Conservation (phyloP, 2,113 vertebrate species). For the Conger conger region DNA sequence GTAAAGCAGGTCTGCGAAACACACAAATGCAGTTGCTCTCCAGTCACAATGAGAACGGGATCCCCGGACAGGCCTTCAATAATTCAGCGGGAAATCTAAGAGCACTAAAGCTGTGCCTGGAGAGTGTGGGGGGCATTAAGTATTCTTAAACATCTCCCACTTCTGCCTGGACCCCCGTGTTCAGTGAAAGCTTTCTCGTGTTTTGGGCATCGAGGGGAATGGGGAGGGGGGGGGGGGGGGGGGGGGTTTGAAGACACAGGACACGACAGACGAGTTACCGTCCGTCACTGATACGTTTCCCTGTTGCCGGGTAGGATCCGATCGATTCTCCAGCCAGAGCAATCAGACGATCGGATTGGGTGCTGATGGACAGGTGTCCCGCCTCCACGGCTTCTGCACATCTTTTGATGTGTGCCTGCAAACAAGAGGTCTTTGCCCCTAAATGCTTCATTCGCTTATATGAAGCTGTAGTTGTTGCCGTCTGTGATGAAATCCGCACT, state of each 20-base stretch:
- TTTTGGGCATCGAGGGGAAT: conserved; percentile 95
- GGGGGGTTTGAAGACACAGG: no score
- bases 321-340: conserved; percentile 99
- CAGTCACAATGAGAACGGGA: background rate
- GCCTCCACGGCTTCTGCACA: conserved; percentile 95
- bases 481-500: no score
- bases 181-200: conserved; percentile 82
- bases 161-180: background rate
- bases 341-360: conserved; percentile 99
- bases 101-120: background rate
- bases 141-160: background rate
- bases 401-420: no score
- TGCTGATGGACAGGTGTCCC: conserved; percentile 93
- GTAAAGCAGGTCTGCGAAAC: background rate
- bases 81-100: background rate
- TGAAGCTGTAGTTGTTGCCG: no score
- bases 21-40: background rate
- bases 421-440: no score
- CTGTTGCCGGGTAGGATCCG: conserved; percentile 94
- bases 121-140: background rate
- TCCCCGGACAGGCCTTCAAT: background rate
- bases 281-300: conserved; percentile 96
- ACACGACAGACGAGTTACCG: conserved; percentile 80
- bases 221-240: no score
- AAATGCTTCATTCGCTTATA: no score